Evolutionary conservation across 35 echinoderm and acorn worm genomes (phyloP).

Genomic region (Ptychodera flava): DNA sequence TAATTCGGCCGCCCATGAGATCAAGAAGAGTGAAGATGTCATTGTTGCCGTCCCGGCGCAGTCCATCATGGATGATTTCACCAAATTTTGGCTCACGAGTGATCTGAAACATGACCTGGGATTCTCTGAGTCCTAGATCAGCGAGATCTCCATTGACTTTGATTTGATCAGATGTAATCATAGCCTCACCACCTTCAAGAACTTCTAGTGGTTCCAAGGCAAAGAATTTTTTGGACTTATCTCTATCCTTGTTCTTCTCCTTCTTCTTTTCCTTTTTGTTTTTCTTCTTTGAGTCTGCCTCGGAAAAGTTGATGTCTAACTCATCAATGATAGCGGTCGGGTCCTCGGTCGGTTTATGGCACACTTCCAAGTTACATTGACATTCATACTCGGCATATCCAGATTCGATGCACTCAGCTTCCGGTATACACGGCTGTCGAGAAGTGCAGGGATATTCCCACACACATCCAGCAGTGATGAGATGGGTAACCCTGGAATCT

Average conservation of each 20-base stretch:
- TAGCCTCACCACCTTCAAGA: conserved; percentile 52
- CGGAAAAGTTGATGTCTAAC: background rate
- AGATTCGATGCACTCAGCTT: conserved; percentile 53
- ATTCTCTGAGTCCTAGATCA: conserved; percentile 48
- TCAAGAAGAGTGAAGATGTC: conserved; percentile 77
- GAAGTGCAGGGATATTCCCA: conserved; percentile 75
- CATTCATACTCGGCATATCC: conserved; percentile 53
- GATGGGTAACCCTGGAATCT: conserved; percentile 70
- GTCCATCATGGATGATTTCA: conserved; percentile 48
- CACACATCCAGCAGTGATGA: conserved; percentile 68
- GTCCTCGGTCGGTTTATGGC: background rate
- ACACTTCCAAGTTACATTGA: conserved; percentile 34
- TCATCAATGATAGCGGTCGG: background rate
- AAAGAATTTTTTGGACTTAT: background rate
- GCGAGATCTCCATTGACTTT: conserved; percentile 62
- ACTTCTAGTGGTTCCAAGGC: conserved; percentile 15
- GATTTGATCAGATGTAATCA: conserved; percentile 49
- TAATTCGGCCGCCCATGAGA: conserved; percentile 66
- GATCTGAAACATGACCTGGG: conserved; percentile 72
- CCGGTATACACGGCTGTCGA: conserved; percentile 39
- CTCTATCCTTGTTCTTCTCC: background rate
- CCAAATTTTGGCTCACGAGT: conserved; percentile 48
- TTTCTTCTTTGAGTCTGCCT: background rate
- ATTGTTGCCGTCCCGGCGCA: conserved; percentile 36
- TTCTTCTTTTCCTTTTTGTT: background rate